Evolutionary conservation across 2,797 vertebrate species (phyloP).

Genomic region (Onychomys arenicola): DNA sequence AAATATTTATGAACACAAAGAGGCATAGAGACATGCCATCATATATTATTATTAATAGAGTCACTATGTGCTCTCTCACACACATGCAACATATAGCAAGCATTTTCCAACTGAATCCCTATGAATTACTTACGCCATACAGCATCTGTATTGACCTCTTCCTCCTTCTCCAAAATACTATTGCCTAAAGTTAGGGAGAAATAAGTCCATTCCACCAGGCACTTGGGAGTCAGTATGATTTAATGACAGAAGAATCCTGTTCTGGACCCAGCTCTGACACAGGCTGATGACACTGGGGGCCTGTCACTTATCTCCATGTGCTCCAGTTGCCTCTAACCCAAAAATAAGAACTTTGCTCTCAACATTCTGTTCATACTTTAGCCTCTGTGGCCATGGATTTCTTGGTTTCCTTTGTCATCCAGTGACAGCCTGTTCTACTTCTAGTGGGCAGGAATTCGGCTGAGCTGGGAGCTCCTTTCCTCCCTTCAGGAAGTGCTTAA

Average conservation of each 20-base stretch:
- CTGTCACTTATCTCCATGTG: background rate
- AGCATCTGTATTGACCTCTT: background rate
- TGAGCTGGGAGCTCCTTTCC: background rate
- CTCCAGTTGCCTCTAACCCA: background rate
- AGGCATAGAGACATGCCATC: background rate
- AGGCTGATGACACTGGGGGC: background rate
- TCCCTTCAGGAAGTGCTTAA: background rate
- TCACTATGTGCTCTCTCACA: background rate
- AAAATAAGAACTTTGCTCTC: background rate
- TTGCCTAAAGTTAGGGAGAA: background rate
- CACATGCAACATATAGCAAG: background rate
- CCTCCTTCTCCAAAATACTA: background rate
- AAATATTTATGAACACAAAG: conserved; percentile 1
- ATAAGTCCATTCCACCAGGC: background rate
- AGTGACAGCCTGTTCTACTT: background rate
- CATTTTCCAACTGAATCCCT: conserved; percentile 21
- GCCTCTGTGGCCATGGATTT: background rate
- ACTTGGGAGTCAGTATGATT: background rate
- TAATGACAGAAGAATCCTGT: background rate
- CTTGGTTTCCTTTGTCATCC: conserved; percentile 4
- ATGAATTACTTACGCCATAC: conserved; percentile 40
- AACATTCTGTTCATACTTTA: background rate
- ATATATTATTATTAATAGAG: background rate
- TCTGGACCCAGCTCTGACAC: background rate
- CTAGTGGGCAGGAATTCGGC: background rate